phyloP scores from a whole-genome alignment of 2,888 invertebrate species.

The Trissoscelio sp. region DNA sequence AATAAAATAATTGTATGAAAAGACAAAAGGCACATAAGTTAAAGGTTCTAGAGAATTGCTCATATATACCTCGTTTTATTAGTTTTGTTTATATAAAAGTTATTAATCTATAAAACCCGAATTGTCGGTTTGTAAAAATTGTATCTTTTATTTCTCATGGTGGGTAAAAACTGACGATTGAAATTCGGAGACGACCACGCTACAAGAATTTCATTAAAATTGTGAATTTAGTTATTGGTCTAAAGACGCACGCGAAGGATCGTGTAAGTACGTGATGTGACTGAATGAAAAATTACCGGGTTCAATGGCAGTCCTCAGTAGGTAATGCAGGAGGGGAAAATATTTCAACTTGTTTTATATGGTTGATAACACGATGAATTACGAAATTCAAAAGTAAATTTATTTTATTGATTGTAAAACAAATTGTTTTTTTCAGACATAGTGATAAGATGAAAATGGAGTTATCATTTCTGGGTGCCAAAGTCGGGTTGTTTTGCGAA shows the following conservation, averaged over 20 bases:
- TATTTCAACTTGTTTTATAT: slow-evolving; percentile 54
- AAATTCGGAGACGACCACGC: slow-evolving; percentile 77
- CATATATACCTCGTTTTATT: too few relatives aligned
- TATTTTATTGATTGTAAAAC: slow-evolving; percentile 33
- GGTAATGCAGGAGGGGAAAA: slow-evolving; percentile 48
- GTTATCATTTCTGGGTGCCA: neutral
- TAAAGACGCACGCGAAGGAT: slow-evolving; percentile 76
- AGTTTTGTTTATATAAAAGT: too few relatives aligned
- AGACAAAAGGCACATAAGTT: too few relatives aligned
- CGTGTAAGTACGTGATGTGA: slow-evolving; percentile 76
- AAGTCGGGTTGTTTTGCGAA: neutral
- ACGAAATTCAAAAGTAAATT: slow-evolving; percentile 27
- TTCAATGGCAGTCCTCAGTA: slow-evolving; percentile 49
- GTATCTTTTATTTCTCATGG: neutral
- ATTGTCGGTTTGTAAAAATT: neutral
- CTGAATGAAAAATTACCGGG: slow-evolving; percentile 68
- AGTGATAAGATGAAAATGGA: neutral
- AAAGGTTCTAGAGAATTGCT: too few relatives aligned
- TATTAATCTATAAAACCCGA: neutral
- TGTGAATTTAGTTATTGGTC: slow-evolving; percentile 81
- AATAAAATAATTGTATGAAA: too few relatives aligned
- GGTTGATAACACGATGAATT: slow-evolving; percentile 25
- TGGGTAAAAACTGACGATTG: slow-evolving; percentile 65
- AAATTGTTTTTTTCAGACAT: slow-evolving; percentile 16
- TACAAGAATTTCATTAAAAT: slow-evolving; percentile 82